These are phyloP conservation scores for Tyrophagus putrescentiae DNA, from an alignment of 1,140 invertebrate genomes.

Conservation along the genomic window DNA sequence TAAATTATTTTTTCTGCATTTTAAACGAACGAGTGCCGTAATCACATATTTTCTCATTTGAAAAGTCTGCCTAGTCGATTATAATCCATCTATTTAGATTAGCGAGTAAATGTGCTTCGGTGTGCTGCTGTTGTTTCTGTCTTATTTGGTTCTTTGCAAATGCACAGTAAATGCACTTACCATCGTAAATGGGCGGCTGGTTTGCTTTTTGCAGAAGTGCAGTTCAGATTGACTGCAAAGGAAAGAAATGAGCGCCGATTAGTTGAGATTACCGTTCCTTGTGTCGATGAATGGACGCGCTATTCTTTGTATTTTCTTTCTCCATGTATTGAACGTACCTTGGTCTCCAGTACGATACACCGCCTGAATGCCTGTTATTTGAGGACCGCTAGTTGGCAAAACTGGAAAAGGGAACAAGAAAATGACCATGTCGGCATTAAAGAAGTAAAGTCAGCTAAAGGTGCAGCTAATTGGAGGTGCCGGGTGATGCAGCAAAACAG, in stretches of 20 bases:
- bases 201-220: slow-evolving; percentile 30
- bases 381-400: slow-evolving; percentile 27
- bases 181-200: slow-evolving; percentile 30
- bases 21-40: not conserved
- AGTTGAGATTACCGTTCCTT: not conserved
- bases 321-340: slow-evolving; percentile 18
- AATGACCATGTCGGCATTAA: slow-evolving; percentile 18
- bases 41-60: slow-evolving; percentile 2
- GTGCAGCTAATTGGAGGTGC: too few species aligned
- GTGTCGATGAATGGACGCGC: not conserved
- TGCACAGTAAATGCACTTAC: slow-evolving; percentile 21
- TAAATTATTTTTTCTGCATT: too few species aligned
- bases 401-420: slow-evolving; percentile 22
- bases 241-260: not conserved
- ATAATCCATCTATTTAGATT: slow-evolving; percentile 13
- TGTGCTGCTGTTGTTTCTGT: not conserved
- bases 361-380: slow-evolving; percentile 24
- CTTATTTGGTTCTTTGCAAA: not conserved
- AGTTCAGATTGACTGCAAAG: slow-evolving; percentile 28
- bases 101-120: not conserved
- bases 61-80: not conserved
- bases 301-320: not conserved
- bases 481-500: too few species aligned
- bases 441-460: too few species aligned
- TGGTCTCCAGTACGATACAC: slow-evolving; percentile 27